A percentile compares a stretch with the other conserved stretches of the same genome.
These are phyloP conservation scores for Rhagonycha lutea DNA, from an alignment of 2,888 invertebrate species.

Conservation along the genomic window DNA sequence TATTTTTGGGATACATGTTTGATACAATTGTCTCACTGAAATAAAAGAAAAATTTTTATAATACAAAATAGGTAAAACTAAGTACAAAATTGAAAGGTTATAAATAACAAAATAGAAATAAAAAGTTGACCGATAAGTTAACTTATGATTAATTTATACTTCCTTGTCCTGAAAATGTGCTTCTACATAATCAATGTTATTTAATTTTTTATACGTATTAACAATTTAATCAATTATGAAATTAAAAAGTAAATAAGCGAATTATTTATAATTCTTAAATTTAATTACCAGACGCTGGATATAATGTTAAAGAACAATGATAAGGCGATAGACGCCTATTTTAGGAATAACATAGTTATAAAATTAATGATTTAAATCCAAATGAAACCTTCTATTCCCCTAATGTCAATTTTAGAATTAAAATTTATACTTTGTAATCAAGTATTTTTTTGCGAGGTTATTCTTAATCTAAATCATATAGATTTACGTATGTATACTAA, in stretches of 20 bases:
- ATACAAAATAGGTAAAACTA: too few relatives aligned
- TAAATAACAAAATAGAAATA: neutral
- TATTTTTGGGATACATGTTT: neutral
- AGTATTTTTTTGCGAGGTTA: neutral
- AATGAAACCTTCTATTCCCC: neutral
- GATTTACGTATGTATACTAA: neutral
- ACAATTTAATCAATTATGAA: neutral
- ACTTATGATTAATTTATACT: neutral
- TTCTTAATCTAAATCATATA: neutral
- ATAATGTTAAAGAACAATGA: neutral
- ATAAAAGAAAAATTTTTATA: neutral
- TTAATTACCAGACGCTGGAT: neutral
- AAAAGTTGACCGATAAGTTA: neutral
- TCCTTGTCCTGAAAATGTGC: neutral
- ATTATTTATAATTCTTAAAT: neutral
- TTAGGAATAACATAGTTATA: neutral
- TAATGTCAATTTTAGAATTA: neutral
- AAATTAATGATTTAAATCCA: neutral
- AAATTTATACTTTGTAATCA: neutral
- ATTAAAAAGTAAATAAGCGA: neutral
- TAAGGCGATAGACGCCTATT: neutral
- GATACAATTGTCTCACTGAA: neutral
- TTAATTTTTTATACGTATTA: neutral
- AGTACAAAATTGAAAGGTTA: neutral
- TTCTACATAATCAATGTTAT: neutral